Evolutionary conservation across 2,113 vertebrate genomes (phyloP).

Genomic region (Neomonachus schauinslandi): DNA sequence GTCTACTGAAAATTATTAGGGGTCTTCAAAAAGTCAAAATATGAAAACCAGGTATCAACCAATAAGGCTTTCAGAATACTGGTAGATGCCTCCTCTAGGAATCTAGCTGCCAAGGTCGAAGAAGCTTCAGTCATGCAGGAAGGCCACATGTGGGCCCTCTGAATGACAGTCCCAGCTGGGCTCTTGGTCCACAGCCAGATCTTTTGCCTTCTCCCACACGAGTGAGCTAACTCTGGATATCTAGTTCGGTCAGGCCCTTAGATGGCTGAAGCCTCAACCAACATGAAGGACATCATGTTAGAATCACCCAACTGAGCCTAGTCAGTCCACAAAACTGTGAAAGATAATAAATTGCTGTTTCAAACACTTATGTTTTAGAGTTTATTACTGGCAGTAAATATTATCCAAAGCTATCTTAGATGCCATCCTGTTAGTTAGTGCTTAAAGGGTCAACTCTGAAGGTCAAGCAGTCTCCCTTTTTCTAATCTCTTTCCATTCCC

Average conservation of each 20-base stretch:
- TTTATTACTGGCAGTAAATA: background rate
- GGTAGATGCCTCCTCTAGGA: background rate
- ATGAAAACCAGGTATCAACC: constrained; percentile 6
- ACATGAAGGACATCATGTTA: background rate
- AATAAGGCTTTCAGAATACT: background rate
- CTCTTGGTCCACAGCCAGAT: background rate
- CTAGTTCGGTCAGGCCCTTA: background rate
- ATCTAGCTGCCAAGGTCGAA: background rate
- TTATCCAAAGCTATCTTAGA: background rate
- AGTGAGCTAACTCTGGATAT: background rate
- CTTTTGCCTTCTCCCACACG: background rate
- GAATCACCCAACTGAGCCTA: background rate
- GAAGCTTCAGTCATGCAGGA: background rate
- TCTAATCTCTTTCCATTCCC: background rate
- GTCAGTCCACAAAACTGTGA: background rate
- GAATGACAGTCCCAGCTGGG: background rate
- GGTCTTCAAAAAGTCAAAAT: background rate
- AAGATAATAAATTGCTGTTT: background rate
- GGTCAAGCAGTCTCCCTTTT: background rate
- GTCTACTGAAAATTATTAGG: background rate
- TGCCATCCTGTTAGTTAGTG: background rate
- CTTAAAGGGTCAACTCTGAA: background rate
- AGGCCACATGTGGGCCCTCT: background rate
- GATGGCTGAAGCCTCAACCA: background rate
- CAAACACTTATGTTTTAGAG: background rate